Evolutionary conservation across 23 tunicate genomes (phyloP).

Genomic region (Halocynthia aurantium): DNA sequence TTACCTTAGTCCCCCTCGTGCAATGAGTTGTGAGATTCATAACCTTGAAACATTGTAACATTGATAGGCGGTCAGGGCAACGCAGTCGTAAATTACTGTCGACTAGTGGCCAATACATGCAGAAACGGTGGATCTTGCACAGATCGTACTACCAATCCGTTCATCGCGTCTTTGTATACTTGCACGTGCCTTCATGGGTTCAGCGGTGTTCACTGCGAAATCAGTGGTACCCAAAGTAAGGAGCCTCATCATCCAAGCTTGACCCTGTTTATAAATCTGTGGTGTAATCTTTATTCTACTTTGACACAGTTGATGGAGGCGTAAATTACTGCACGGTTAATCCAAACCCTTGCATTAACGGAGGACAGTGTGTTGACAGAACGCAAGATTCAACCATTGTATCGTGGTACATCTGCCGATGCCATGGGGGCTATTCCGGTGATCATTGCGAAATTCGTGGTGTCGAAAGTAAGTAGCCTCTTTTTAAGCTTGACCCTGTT

Average conservation of each 20-base stretch:
- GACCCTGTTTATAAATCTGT: too few species aligned
- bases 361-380: background rate
- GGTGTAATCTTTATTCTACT: too few species aligned
- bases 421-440: background rate
- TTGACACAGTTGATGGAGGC: too few species aligned
- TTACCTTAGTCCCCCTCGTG: too few species aligned
- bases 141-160: slow-evolving; percentile 1
- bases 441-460: background rate
- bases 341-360: background rate
- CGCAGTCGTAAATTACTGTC: background rate
- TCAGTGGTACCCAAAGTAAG: too few species aligned
- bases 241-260: too few species aligned
- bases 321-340: background rate
- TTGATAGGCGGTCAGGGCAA: background rate
- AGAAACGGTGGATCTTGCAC: background rate
- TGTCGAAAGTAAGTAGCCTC: too few species aligned
- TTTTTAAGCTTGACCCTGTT: background rate
- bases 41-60: too few species aligned
- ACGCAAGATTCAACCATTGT: background rate
- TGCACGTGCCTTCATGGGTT: background rate
- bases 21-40: too few species aligned
- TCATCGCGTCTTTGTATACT: background rate
- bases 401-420: background rate
- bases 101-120: background rate
- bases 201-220: background rate